Evolutionary conservation across 1,140 invertebrate genomes (phyloP), one percentile per base, ranked within the genome.

Genomic region (Phortica variegata): DNA sequence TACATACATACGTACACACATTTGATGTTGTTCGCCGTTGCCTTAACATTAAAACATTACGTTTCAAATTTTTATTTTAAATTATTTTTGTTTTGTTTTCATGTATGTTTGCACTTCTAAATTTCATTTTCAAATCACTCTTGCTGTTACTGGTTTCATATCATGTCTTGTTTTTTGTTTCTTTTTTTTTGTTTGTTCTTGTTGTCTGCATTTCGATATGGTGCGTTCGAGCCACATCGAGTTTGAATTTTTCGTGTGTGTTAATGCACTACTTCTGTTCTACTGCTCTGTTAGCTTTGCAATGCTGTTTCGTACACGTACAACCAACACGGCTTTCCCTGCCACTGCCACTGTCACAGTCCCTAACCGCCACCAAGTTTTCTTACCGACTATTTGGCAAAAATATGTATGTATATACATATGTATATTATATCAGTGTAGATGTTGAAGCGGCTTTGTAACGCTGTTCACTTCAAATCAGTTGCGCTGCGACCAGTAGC

Each of bases 221-320:
- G n/a, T n/a, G n/a, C n/a, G n/a, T 34, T 34, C 13, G 6, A 15
- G 33, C 33, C 33, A 34, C 16, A 5, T 6, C 33, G 33, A 7
- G 18, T 17, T 17, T 38, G 13, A 17, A 46, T 45, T 46, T 56
- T 65, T 57, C 54, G 62, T 56, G 60, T 60, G 62, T 70, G 62
- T 66, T 71, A 71, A 71, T 71, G 66, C 66, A 71, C 60, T 66
- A 71, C 62, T 71, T 71, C 66, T 71, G 66, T 71, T 71, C 63
- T 66, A 66, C 63, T 66, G 63, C 66, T 63, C 63, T 63, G 47
- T 51, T 58, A 50, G 38, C 46, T 68, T 59, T 66, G 63, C 61
- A 65, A 54, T 51, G 18, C 15, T 10, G 33, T 16, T 16, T 12
- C 15, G 15, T 13, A 13, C 12, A 38, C 4, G 18, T 17, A 31